Base-by-base conservation (phyloP, 2,888 invertebrate species). In the Apotomis turbidana region DNA sequence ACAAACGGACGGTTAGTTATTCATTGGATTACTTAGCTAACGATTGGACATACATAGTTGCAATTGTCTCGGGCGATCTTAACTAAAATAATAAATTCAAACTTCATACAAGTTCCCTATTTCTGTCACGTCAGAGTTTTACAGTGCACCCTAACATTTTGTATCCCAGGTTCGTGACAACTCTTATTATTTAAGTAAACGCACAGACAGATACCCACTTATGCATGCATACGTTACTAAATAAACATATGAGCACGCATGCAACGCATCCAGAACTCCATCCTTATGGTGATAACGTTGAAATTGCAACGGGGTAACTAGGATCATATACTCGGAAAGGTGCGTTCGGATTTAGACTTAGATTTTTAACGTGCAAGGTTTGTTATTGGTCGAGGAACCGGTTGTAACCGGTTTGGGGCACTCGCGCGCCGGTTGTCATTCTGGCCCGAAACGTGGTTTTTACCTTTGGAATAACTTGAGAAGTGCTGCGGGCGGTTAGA, bases 151-250 rank as follows among this genome's bases (percentile, higher is more conserved):
- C 64, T 15, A 44, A 6, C 44, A 5, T 46, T 49, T 3, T 44
- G 5, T 6, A 64, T 54, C 66, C 66, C 51, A 10, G 62, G 13
- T 36, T 46, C 66, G 66, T 66, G 66, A 57, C 66, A 66, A 55
- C 15, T n/a, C 59, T 59, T 59, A 59, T 59, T 59, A 59, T 44
- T 57, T 55, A 10, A 66, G 66, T 27, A 66, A 66, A 64, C 64
- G 54, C 64, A 61, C 46, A 61, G n/a, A 12, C 66, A 44, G 63
- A 63, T 64, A 64, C 54, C 64, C 54, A 55, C 66, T 66, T 66
- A 46, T 66, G 66, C 66, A 57, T 66, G 66, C 66, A 66, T 66
- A 57, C 66, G 66, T 66, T 66, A 66, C 66, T 66, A 66, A 66
- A 66, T 57, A 66, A 66, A 66, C 66, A 66, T 64, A 44, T 54